Conservation (phyloP, 2,797 vertebrate species). For the Apodemus agrarius region DNA sequence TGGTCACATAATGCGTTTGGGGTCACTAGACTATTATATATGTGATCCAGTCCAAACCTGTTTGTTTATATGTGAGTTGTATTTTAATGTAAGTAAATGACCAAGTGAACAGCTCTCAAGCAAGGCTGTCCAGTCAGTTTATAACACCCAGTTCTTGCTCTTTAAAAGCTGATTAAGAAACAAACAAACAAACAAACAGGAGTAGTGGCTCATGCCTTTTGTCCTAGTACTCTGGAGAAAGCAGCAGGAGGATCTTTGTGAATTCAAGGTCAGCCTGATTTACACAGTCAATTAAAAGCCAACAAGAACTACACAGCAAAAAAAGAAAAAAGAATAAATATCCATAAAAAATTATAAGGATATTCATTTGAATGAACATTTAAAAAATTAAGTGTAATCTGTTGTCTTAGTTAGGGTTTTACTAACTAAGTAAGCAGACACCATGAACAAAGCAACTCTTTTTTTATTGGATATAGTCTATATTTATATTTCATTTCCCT, state of each 20-base stretch:
- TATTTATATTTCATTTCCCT: no score
- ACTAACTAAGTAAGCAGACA: neutral
- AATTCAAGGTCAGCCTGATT: neutral
- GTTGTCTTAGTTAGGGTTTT: neutral
- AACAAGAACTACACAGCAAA: neutral
- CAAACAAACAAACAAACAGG: no score
- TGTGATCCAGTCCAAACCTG: neutral
- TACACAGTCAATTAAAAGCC: neutral
- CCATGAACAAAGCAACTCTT: neutral
- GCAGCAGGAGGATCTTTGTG: neutral
- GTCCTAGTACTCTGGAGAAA: neutral
- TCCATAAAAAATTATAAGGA: neutral
- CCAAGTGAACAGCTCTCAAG: neutral
- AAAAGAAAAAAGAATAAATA: neutral
- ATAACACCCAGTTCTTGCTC: neutral
- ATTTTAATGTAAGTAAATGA: neutral
- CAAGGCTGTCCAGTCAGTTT: neutral
- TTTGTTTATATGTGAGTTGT: neutral
- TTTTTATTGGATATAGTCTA: no score
- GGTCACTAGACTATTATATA: neutral
- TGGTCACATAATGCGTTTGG: neutral
- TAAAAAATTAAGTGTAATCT: neutral
- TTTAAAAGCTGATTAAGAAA: neutral
- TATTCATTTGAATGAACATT: neutral
- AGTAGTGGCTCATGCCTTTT: neutral